Base-by-base conservation (phyloP, 2,797 vertebrate species). In the Diceros bicornis region DNA sequence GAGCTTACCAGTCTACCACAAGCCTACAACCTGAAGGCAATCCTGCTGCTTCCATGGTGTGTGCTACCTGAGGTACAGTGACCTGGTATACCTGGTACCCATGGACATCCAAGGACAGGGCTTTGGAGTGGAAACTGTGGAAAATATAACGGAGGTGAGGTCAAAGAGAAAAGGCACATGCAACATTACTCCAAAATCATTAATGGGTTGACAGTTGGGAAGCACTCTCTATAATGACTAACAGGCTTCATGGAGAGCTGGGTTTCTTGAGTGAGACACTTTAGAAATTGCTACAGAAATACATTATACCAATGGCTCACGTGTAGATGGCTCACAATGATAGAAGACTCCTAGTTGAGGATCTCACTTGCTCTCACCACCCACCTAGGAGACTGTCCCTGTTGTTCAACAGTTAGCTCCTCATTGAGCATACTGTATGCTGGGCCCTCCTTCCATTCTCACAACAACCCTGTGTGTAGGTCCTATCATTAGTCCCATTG, bases 391-490 rank as follows among this genome's bases (percentile, higher is more conserved):
- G 21, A 2, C 5, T n/a, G n/a, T 69, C 32, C 61, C 32, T 59
- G 2, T 69, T 25, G 59, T 8, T 74, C 29, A 32, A 77, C 66
- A 84, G 41, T 72, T 12, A 14, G 57, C 13, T 74, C 17, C 79
- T 41, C 3, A 5, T 4, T 21, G 37, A 32, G 23, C 8, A 21
- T 10, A 6, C 2, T 37, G 4, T 32, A 41, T 0, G 1, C 11
- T 0, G 17, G 79, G 41, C 32, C n/a, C 20, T 71, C 18, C 14
- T 57, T 7, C n/a, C n/a, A n/a, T 41, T 69, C 37, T 34, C 89
- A 6, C 25, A 52, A 17, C 55, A 85, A 34, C 29, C 32, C 20
- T 1, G 2, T 20, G 18, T 32, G 20, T 34, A 8, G 61, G 4
- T 55, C n/a, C 44, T 2, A 18, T 20, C 16, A 16, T 66, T 23